Base-by-base conservation (phyloP, 1,140 invertebrate species). In the Drosophila parvula region DNA sequence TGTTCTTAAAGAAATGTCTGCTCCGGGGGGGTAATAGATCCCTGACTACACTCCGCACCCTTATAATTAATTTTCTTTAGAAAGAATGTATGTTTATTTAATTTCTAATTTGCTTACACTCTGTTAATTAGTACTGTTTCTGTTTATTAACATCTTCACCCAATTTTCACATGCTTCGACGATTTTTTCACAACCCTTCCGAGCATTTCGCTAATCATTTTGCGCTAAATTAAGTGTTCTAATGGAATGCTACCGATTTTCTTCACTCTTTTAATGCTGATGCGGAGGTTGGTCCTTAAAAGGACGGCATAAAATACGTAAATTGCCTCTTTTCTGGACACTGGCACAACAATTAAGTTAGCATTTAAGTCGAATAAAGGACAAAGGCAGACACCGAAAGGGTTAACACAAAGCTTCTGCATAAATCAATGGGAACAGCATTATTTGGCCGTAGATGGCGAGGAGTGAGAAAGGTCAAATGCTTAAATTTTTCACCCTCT, bases 381-480 rank as follows among this genome's bases (percentile, higher is more conserved):
- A 68, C 63, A 67, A 53, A 40, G 56, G 43, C 59, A 51, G 44
- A 62, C 36, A 73, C 45, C 36, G 14, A 64, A 79, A 44, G 58
- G 70, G 32, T 55, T 59, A 36, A 34, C 61, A 61, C 30, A 44
- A 62, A 73, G 48, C 63, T 64, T 50, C 44, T 70, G 77, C 84
- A 88, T 88, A 89, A 88, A 88, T 88, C 84, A 84, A 88, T 88
- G 84, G 83, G 73, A 88, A 88, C 83, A 88, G 82, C 83, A 88
- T 88, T 88, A 88, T 88, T 78, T 75, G 80, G 64, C 57, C 75
- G 80, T 74, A 70, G 63, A 64, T 68, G 73, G 45, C 53, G 67
- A 11, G 27, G 44, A 68, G 40, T 30, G 30, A 84, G 84, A 88
- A 88, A 81, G 74, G 83, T 80, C 80, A 83, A 83, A 78, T 68